phyloP scores from a whole-genome alignment of 1,140 invertebrate species.

The Leptoteleia sp. region DNA sequence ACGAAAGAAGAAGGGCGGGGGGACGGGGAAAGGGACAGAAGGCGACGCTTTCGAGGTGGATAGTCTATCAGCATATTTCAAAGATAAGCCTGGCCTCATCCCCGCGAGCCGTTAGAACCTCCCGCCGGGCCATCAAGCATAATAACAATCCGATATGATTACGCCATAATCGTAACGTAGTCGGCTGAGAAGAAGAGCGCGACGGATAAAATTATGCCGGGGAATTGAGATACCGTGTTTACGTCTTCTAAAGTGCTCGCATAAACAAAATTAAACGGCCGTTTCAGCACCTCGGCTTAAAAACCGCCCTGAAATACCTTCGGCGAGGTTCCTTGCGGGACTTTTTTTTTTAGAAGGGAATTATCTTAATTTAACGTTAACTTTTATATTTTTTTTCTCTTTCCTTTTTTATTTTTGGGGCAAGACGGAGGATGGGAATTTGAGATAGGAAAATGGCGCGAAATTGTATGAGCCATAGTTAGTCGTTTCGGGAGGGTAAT shows the following conservation, averaged over 20 bases:
- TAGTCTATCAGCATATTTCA: conserved; percentile 80
- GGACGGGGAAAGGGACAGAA: conserved; percentile 8
- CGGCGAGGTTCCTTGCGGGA: conserved; percentile 6
- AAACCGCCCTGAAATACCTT: conserved; percentile 37
- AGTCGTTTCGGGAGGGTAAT: background rate
- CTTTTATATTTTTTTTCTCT: too few relatives aligned
- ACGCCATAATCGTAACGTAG: conserved; percentile 80
- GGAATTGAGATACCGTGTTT: conserved; percentile 82
- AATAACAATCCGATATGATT: conserved; percentile 82
- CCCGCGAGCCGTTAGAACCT: conserved; percentile 64
- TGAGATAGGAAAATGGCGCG: conserved; percentile 22
- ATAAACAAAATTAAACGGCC: conserved; percentile 81
- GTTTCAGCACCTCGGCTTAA: conserved; percentile 57
- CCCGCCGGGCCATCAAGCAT: conserved; percentile 78
- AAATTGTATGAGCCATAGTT: background rate
- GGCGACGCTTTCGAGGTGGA: conserved; percentile 55
- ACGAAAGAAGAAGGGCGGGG: conserved; percentile 21
- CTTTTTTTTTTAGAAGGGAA: conserved; percentile 37
- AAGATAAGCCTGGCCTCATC: conserved; percentile 78
- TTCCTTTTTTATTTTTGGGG: too few relatives aligned
- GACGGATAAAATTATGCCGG: conserved; percentile 78
- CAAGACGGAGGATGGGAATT: background rate
- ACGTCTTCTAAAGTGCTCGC: conserved; percentile 79
- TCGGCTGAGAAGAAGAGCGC: conserved; percentile 56
- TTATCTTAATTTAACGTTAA: conserved; percentile 59